Conservation (phyloP, 2,888 invertebrate genomes). For the Caenorhabditis sp. region DNA sequence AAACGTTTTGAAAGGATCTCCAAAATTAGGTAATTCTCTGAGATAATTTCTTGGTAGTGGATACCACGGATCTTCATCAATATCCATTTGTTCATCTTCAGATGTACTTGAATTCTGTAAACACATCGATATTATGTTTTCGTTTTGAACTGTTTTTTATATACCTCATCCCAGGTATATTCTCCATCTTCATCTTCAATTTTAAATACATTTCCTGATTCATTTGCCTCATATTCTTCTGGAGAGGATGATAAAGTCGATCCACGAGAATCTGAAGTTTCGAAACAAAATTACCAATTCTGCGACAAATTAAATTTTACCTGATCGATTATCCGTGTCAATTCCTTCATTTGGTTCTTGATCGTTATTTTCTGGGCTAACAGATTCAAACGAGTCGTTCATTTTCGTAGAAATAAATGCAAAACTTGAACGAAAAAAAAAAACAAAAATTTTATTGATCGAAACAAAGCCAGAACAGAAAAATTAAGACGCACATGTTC, state of each 20-base stretch:
- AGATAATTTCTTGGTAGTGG: background rate
- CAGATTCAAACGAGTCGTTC: background rate
- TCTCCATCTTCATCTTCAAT: background rate
- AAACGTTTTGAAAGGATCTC: background rate
- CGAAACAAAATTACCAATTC: background rate
- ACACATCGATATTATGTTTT: too few relatives aligned
- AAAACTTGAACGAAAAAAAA: background rate
- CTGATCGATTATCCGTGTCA: constrained; percentile 4
- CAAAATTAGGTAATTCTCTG: background rate
- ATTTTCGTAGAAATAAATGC: background rate
- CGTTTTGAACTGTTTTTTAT: background rate
- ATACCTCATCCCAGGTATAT: background rate
- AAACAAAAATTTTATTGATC: background rate
- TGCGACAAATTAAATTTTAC: background rate
- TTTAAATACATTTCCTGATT: background rate
- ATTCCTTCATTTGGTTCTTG: background rate
- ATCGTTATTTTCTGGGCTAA: background rate
- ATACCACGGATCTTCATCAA: background rate
- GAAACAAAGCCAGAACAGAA: background rate
- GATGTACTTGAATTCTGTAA: background rate
- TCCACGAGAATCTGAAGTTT: constrained; percentile 1
- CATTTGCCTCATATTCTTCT: background rate
- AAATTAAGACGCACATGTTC: background rate
- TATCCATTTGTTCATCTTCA: background rate
- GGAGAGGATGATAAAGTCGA: constrained; percentile 1